Conservation (phyloP, 2,797 vertebrate genomes). For the Coregonus ussuriensis region DNA sequence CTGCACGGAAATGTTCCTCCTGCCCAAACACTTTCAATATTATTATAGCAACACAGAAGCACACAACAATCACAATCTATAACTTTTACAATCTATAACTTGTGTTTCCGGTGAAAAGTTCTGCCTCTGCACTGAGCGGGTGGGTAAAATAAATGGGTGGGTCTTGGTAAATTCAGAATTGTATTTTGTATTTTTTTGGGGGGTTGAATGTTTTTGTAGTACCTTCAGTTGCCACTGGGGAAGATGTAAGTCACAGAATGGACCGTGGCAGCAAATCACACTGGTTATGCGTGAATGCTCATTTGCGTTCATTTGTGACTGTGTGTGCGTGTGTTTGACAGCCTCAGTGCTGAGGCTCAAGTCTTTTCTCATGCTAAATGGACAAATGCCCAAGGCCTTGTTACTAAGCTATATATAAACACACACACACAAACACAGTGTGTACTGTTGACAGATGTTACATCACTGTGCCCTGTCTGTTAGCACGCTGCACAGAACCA, state of each 20-base stretch:
- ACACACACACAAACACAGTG: constrained; percentile 5
- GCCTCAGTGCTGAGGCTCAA: background rate
- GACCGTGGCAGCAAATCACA: background rate
- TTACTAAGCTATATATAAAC: constrained; percentile 66
- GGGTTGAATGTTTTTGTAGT: background rate
- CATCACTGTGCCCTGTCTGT: constrained; percentile 55
- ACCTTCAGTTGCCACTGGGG: background rate
- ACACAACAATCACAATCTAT: background rate
- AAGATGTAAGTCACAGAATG: background rate
- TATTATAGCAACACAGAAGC: background rate
- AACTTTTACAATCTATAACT: background rate
- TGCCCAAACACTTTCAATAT: background rate
- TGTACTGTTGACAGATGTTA: constrained; percentile 62
- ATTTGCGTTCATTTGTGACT: background rate
- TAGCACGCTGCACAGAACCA: background rate
- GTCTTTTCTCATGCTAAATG: constrained; percentile 42
- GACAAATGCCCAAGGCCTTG: constrained; percentile 36
- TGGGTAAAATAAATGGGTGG: background rate
- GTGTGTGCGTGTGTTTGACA: constrained; percentile 9
- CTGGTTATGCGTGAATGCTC: background rate
- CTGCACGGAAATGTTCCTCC: constrained; percentile 16
- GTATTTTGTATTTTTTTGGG: background rate
- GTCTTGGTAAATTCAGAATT: background rate
- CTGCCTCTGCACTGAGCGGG: background rate
- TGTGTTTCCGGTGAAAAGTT: too few relatives aligned